A percentile compares a stretch with the other conserved stretches of the same genome.
Conservation (phyloP, 2,888 invertebrate species). For the Cremastinae sp. region DNA sequence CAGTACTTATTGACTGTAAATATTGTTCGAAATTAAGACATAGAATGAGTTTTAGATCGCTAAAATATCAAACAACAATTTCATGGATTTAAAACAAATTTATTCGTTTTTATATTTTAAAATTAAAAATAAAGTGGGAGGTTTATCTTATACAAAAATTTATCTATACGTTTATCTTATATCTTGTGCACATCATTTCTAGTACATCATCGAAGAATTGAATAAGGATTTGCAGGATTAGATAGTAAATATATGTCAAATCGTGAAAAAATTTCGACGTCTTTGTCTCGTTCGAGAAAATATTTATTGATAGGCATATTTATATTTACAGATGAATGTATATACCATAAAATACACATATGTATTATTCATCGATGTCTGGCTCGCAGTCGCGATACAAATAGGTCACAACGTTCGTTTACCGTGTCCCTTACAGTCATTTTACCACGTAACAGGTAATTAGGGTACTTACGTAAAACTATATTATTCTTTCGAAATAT, state of each 20-base stretch:
- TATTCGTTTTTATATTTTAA: too few species aligned
- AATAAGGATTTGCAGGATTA: too few species aligned
- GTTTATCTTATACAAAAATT: too few species aligned
- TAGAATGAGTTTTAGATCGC: too few species aligned
- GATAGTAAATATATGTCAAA: too few species aligned
- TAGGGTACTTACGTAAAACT: conserved; percentile 29
- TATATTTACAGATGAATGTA: conserved; percentile 43
- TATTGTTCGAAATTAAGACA: too few species aligned
- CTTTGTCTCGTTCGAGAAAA: conserved; percentile 46
- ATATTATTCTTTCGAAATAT: conserved; percentile 6
- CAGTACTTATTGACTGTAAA: too few species aligned
- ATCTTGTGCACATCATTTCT: neutral
- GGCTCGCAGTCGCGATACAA: conserved; percentile 68
- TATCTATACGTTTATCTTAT: neutral
- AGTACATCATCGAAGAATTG: neutral
- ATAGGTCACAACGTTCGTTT: conserved; percentile 69
- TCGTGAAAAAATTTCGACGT: conserved; percentile 3
- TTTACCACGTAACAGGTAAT: conserved; percentile 55
- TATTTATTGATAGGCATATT: conserved; percentile 52
- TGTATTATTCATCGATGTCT: conserved; percentile 68
- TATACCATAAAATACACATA: conserved; percentile 66
- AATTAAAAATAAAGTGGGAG: too few species aligned
- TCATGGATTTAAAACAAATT: too few species aligned
- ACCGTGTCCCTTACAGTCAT: conserved; percentile 64
- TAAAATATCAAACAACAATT: too few species aligned